Percentiles rank a stretch among this genome's conserved stretches.
These are phyloP conservation scores for Trididemnum miniatum DNA, from an alignment of 23 tunicate species.

Conservation along the genomic window DNA sequence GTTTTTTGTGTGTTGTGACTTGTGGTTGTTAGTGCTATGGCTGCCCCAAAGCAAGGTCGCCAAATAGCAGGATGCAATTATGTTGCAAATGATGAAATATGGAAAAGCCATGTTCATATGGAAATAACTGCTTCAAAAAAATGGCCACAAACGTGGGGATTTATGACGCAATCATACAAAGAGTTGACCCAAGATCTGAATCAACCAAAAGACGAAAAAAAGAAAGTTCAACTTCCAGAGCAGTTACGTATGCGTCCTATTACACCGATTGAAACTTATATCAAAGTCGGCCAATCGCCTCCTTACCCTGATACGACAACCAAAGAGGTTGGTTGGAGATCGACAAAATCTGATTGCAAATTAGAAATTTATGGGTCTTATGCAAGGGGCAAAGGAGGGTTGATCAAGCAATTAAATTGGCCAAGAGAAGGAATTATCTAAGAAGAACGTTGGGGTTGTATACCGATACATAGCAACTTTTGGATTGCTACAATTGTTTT, in stretches of 20 bases:
- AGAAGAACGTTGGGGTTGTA: too few species aligned
- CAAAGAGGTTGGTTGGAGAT: slow-evolving; percentile 80
- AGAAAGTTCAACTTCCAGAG: slow-evolving; percentile 78
- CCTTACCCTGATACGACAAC: slow-evolving; percentile 80
- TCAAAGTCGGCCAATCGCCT: slow-evolving; percentile 84
- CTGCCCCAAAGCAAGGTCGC: slow-evolving; percentile 64
- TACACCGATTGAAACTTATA: slow-evolving; percentile 90
- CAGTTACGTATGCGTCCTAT: slow-evolving; percentile 71
- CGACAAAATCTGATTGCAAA: slow-evolving; percentile 78
- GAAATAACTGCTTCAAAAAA: slow-evolving; percentile 79
- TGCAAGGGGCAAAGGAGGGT: slow-evolving; percentile 82
- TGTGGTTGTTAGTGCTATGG: slow-evolving; percentile 10
- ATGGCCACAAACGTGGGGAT: slow-evolving; percentile 96
- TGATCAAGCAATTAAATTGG: slow-evolving; percentile 85
- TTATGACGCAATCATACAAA: slow-evolving; percentile 83
- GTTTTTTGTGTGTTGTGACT: too few species aligned
- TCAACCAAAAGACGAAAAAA: slow-evolving; percentile 42
- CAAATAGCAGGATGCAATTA: slow-evolving; percentile 93
- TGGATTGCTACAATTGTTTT: too few species aligned
- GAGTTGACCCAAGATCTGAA: slow-evolving; percentile 40
- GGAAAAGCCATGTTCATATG: slow-evolving; percentile 96
- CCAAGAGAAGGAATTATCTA: slow-evolving; percentile 83
- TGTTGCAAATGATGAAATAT: slow-evolving; percentile 88
- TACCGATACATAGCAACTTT: too few species aligned
- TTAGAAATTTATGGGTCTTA: slow-evolving; percentile 89